Evolutionary conservation across 2,888 invertebrate species (phyloP).

Genomic region (Eristalis arbustorum): DNA sequence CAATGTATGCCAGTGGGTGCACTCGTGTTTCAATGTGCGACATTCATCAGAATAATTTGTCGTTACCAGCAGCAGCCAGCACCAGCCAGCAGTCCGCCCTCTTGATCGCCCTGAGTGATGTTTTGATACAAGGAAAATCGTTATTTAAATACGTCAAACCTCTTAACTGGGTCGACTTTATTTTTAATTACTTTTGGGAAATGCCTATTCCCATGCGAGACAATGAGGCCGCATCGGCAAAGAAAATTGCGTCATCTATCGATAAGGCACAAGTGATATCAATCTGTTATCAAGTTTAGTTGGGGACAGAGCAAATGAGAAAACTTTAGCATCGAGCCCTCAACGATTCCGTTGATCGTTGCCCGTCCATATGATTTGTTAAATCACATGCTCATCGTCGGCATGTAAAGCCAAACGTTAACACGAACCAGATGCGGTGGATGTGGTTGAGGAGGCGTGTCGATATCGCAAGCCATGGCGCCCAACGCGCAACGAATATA

Average conservation of each 20-base stretch:
- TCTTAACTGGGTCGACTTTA: slow-evolving; percentile 2
- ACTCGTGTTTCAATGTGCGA: neutral
- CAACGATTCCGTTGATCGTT: neutral
- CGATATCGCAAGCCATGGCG: neutral
- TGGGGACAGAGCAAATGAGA: neutral
- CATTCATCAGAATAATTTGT: slow-evolving; percentile 20
- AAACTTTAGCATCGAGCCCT: neutral
- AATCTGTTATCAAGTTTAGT: slow-evolving; percentile 16
- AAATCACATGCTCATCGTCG: neutral
- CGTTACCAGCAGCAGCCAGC: neutral
- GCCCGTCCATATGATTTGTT: neutral
- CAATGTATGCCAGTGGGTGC: neutral
- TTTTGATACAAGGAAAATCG: neutral
- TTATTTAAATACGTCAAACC: neutral
- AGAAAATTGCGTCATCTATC: neutral
- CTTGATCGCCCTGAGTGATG: neutral
- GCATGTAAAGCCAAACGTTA: neutral
- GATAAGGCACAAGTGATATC: slow-evolving; percentile 27
- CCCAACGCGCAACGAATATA: neutral
- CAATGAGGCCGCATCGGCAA: neutral
- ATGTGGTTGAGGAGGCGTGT: neutral
- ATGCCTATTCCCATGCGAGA: neutral
- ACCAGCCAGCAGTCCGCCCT: neutral
- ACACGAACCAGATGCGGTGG: neutral
- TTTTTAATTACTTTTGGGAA: neutral